These are phyloP conservation scores for Alsophila aescularia DNA, from an alignment of 2,888 invertebrate genomes.

Conservation along the genomic window DNA sequence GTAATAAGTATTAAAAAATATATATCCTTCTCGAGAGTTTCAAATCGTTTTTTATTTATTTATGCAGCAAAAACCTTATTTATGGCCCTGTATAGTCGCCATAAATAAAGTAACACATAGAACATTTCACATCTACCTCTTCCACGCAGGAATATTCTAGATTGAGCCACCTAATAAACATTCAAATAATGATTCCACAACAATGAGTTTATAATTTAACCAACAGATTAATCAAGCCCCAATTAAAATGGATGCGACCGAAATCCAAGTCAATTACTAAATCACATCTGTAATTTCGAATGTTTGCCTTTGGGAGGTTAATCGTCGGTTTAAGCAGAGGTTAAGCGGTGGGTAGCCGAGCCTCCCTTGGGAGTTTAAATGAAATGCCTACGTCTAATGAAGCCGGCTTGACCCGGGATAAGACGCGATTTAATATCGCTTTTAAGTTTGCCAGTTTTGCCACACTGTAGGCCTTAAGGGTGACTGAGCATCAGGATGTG, in stretches of 20 bases:
- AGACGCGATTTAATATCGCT: constrained; percentile 28
- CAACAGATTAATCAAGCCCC: constrained; percentile 26
- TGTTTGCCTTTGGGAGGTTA: constrained; percentile 57
- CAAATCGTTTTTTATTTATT: too few relatives aligned
- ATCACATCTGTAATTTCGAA: constrained; percentile 57
- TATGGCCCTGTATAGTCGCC: too few relatives aligned
- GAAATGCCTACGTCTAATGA: constrained; percentile 28
- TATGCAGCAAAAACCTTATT: too few relatives aligned
- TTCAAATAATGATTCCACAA: constrained; percentile 1
- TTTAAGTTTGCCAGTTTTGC: constrained; percentile 8
- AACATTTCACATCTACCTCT: too few relatives aligned
- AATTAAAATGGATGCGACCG: constrained; percentile 31
- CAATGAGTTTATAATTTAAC: constrained; percentile 24
- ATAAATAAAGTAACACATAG: too few relatives aligned
- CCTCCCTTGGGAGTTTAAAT: constrained; percentile 31
- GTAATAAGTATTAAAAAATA: too few relatives aligned
- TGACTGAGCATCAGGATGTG: not conserved
- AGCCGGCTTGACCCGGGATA: constrained; percentile 23
- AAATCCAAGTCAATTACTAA: constrained; percentile 48
- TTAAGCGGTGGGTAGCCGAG: constrained; percentile 54
- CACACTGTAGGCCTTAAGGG: not conserved
- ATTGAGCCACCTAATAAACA: not conserved
- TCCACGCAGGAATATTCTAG: too few relatives aligned
- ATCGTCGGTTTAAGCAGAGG: constrained; percentile 69
- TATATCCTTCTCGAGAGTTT: too few relatives aligned